Evolutionary conservation across 1,140 invertebrate genomes (phyloP).

Genomic region (Drosophila navojoa): DNA sequence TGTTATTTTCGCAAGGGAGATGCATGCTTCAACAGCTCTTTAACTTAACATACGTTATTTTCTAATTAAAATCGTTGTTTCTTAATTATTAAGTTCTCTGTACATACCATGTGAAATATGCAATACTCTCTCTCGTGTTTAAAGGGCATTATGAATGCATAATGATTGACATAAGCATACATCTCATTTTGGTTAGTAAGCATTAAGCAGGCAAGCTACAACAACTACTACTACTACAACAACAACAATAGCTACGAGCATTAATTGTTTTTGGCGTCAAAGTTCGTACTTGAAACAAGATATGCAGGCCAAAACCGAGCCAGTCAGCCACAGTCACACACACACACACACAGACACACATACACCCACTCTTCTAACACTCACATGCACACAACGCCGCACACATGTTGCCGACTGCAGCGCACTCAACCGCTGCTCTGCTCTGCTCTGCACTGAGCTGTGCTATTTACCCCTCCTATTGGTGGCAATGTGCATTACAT

Average conservation of each 20-base stretch:
- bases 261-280: conserved; percentile 62
- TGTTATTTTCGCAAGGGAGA: no score
- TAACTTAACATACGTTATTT: not conserved
- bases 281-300: conserved; percentile 78
- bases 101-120: not conserved
- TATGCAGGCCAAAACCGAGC: conserved; percentile 65
- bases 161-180: conserved; percentile 31
- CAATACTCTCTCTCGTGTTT: conserved; percentile 2
- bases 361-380: conserved; percentile 1
- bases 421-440: conserved; percentile 16
- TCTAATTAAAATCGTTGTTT: no score
- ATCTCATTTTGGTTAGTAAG: conserved; percentile 37
- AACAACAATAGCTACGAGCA: conserved; percentile 28
- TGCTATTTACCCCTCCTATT: not conserved
- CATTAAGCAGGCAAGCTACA: conserved; percentile 23
- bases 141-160: conserved; percentile 25
- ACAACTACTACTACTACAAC: conserved; percentile 23
- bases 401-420: conserved; percentile 31
- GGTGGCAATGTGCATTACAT: conserved; percentile 69
- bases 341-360: conserved; percentile 9
- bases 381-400: conserved; percentile 3
- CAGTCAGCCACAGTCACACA: not conserved
- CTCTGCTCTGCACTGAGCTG: not conserved
- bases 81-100: no score
- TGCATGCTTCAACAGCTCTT: no score